Base-by-base conservation (phyloP, 1,140 invertebrate genomes). In the Littorina saxatilis region DNA sequence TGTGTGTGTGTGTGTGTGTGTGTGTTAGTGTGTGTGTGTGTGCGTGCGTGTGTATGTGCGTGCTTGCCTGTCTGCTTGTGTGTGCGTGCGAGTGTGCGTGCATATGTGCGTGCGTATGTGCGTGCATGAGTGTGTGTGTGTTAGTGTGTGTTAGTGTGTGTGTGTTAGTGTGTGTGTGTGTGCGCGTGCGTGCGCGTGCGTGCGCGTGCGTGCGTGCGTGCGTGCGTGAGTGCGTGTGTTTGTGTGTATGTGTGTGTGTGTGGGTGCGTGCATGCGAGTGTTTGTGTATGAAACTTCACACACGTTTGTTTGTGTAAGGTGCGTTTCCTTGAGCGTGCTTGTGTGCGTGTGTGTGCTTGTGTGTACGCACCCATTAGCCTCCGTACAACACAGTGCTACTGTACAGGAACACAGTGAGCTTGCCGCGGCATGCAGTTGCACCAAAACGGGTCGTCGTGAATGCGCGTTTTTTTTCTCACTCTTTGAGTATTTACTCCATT, bases 1-100 rank as follows among this genome's bases (percentile, higher is more conserved):
- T 47, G 43, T 47, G 43, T 47, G 43, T 47, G 43, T 47, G 43
- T 47, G 43, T 47, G 43, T 47, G 43, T 80, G 40, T 80, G 35
- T 70, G 63, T 80, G 63, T 70, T 35, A 73, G 50, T 40, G 50
- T 40, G 50, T 20, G 63, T 80, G 40, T 70, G 61, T 80, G 63
- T 70, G 58, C 32, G 63, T 70, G 58, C 17, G 37, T 79, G 52
- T 79, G 61, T 79, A 35, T 79, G 61, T 79, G 52, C n/a, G n/a
- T n/a, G n/a, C n/a, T n/a, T n/a, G n/a, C n/a, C n/a, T n/a, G n/a
- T n/a, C n/a, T n/a, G n/a, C n/a, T n/a, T 79, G 61, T 79, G 52
- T 79, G 32, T 79, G 32, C 63, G 40, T 37, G 58, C 39, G 32
- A 50, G 68, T 40, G 80, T 27, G 32, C 32, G 58, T 23, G 2